Percentiles rank a stretch among this genome's conserved stretches.
These are phyloP conservation scores for Tachyglossus aculeatus DNA, from an alignment of 2,797 vertebrate species.

Conservation along the genomic window DNA sequence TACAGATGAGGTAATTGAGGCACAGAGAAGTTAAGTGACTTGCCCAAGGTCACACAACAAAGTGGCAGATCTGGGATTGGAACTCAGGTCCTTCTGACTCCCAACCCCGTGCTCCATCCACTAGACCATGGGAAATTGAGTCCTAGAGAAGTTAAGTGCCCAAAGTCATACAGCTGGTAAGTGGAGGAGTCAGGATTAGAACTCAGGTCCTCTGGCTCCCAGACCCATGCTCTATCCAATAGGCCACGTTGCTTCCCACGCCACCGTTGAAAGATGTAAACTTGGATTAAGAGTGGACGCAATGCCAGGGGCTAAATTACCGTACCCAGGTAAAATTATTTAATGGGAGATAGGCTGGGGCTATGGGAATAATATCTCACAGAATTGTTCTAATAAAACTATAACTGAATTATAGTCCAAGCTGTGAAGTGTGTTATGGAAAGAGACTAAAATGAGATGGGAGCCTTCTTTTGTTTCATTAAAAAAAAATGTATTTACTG, in stretches of 20 bases:
- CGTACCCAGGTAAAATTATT: slow-evolving; percentile 48
- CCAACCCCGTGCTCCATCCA: too few relatives aligned
- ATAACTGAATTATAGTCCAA: slow-evolving; percentile 62
- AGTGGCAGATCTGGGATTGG: too few relatives aligned
- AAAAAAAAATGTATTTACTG: slow-evolving; percentile 57
- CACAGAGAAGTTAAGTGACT: too few relatives aligned
- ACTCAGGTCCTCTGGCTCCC: not conserved
- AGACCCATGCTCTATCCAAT: not conserved
- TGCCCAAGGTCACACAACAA: too few relatives aligned
- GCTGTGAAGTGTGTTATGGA: slow-evolving; percentile 57
- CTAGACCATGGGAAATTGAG: too few relatives aligned
- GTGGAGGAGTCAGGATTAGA: not conserved
- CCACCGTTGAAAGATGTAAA: slow-evolving; percentile 1
- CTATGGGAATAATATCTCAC: slow-evolving; percentile 66
- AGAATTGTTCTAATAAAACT: slow-evolving; percentile 59
- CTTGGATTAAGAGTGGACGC: slow-evolving; percentile 31
- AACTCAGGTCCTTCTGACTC: too few relatives aligned
- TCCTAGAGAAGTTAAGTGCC: not conserved
- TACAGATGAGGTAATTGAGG: too few relatives aligned
- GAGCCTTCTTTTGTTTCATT: slow-evolving; percentile 50
- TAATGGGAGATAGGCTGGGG: slow-evolving; percentile 54
- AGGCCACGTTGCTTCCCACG: not conserved
- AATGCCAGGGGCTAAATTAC: slow-evolving; percentile 32
- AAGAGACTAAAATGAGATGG: slow-evolving; percentile 32
- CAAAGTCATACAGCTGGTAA: not conserved